phyloP scores from a whole-genome alignment of 2,797 vertebrate genomes.

The Myripristis murdjan region DNA sequence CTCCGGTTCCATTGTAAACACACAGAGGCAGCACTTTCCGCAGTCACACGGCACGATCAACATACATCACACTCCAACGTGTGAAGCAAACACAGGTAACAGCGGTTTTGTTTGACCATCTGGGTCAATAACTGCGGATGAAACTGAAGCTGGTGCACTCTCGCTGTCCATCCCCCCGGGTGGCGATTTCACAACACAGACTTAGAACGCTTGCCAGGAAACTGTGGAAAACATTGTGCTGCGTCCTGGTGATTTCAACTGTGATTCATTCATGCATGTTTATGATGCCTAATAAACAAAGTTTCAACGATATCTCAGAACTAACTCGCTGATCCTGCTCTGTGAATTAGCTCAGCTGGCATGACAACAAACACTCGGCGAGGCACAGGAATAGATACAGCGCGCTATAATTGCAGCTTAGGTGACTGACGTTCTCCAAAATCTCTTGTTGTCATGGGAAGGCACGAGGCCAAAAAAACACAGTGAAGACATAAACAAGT shows the following conservation, averaged over 20 bases:
- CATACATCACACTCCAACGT: too few species aligned
- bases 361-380: conserved; percentile 57
- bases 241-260: too few species aligned
- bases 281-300: too few species aligned
- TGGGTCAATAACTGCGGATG: conserved; percentile 47
- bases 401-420: conserved; percentile 23
- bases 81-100: conserved; percentile 4
- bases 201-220: too few species aligned
- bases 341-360: conserved; percentile 70
- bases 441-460: conserved; percentile 27
- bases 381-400: conserved; percentile 37
- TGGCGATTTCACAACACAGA: too few species aligned
- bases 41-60: too few species aligned
- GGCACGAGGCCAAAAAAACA: conserved; percentile 8
- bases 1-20: background rate
- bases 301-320: too few species aligned
- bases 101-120: conserved; percentile 29
- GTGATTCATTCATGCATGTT: too few species aligned
- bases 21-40: too few species aligned
- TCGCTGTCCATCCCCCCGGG: conserved; percentile 35
- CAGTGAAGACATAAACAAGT: conserved; percentile 10
- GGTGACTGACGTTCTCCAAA: background rate
- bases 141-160: conserved; percentile 28
- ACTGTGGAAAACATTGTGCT: too few species aligned
- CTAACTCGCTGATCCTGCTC: too few species aligned